Evolutionary conservation across 2,113 vertebrate genomes (phyloP).

Genomic region (Grammomys surdaster): DNA sequence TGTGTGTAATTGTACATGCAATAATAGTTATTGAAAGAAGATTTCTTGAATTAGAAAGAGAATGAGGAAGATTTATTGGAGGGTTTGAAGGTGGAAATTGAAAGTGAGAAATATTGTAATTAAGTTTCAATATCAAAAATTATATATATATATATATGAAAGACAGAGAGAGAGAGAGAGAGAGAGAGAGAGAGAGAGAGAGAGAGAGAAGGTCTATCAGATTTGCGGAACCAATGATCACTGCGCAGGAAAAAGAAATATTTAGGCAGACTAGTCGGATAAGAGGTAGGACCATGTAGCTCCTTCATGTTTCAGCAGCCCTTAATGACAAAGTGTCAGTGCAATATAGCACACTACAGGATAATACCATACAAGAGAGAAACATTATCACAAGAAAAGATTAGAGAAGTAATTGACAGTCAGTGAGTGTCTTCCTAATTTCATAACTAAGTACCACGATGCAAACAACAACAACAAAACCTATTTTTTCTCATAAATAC

Average conservation of each 20-base stretch:
- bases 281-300: not conserved
- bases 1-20: not conserved
- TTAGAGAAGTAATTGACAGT: not conserved
- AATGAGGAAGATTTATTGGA: not conserved
- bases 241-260: not conserved
- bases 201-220: not conserved
- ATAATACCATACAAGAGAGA: not conserved
- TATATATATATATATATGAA: not conserved
- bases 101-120: not conserved
- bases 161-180: not conserved
- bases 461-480: not conserved
- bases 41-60: not conserved
- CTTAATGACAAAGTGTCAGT: not conserved
- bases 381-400: constrained; percentile 35
- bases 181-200: not conserved
- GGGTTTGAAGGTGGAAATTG: not conserved
- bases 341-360: not conserved
- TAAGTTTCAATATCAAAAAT: not conserved
- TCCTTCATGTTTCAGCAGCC: not conserved
- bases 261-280: not conserved
- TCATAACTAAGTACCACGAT: not conserved
- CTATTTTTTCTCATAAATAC: constrained; percentile 26
- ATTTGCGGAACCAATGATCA: not conserved
- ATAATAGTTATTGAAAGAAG: not conserved
- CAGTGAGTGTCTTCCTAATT: not conserved